phyloP scores from a whole-genome alignment of 1,140 invertebrate species.

The Zaprionus kolodkinae region DNA sequence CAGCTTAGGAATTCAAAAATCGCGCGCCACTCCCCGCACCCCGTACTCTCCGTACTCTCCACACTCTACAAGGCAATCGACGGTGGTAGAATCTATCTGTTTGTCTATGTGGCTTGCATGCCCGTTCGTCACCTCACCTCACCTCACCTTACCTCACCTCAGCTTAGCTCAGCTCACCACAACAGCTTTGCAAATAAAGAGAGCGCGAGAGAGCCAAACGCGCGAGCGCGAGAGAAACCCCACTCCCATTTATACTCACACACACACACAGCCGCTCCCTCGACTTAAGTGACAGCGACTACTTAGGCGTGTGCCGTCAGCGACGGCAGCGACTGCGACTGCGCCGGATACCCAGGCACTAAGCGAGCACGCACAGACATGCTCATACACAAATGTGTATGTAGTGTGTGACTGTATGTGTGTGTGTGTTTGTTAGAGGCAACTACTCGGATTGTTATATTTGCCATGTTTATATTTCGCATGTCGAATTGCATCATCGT shows the following conservation, averaged over 20 bases:
- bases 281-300: slow-evolving; percentile 74
- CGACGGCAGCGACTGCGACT: slow-evolving; percentile 28
- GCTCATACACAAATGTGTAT: background rate
- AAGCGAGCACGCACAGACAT: slow-evolving; percentile 21
- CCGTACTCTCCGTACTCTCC: background rate
- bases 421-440: slow-evolving; percentile 34
- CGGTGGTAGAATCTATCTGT: slow-evolving; percentile 43
- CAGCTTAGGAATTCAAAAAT: slow-evolving; percentile 78
- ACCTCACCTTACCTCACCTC: background rate
- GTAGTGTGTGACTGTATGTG: background rate
- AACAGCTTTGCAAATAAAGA: slow-evolving; percentile 51
- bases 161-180: background rate
- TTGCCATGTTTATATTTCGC: slow-evolving; percentile 41
- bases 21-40: slow-evolving; percentile 40
- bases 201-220: slow-evolving; percentile 8
- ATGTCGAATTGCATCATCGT: slow-evolving; percentile 67
- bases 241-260: slow-evolving; percentile 16
- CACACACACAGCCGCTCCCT: slow-evolving; percentile 67
- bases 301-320: slow-evolving; percentile 67
- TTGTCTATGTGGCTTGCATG: slow-evolving; percentile 43
- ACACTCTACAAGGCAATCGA: background rate
- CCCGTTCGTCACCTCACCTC: slow-evolving; percentile 10
- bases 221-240: background rate
- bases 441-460: slow-evolving; percentile 46
- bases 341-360: slow-evolving; percentile 54